phyloP scores from a whole-genome alignment of 2,888 invertebrate genomes.

The Drosophila mimetica region DNA sequence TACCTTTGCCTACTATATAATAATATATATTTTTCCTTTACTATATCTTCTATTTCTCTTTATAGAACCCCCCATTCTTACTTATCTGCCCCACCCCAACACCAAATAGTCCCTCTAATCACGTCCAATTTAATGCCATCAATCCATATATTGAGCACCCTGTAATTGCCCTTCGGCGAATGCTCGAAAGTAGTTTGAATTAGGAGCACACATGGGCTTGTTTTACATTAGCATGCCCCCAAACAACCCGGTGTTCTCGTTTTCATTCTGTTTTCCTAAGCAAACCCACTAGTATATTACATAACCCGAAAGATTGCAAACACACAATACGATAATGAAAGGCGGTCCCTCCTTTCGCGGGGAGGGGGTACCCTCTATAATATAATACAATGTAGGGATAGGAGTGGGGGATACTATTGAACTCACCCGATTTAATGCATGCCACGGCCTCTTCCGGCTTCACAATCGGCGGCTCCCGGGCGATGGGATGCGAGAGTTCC shows the following conservation, averaged over 20 bases:
- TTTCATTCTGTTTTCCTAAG: slow-evolving; percentile 44
- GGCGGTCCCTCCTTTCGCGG: neutral
- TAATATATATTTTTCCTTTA: too few species aligned
- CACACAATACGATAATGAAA: slow-evolving; percentile 2
- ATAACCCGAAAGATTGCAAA: slow-evolving; percentile 53
- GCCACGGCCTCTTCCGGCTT: slow-evolving; percentile 91
- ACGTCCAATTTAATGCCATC: slow-evolving; percentile 46
- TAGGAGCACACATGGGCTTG: slow-evolving; percentile 45
- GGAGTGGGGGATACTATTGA: neutral
- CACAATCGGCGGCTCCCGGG: slow-evolving; percentile 89
- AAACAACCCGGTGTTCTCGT: slow-evolving; percentile 11
- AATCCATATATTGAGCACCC: slow-evolving; percentile 13
- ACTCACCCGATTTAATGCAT: slow-evolving; percentile 91
- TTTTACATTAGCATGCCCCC: slow-evolving; percentile 27
- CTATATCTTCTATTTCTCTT: neutral
- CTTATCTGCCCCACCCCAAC: neutral
- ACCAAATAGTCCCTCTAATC: slow-evolving; percentile 26
- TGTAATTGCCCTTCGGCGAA: slow-evolving; percentile 43
- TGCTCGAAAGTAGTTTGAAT: slow-evolving; percentile 49
- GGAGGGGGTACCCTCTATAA: too few species aligned
- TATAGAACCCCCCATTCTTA: neutral
- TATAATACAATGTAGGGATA: too few species aligned
- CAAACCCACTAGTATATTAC: slow-evolving; percentile 52
- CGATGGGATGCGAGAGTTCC: slow-evolving; percentile 92
- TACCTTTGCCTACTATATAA: too few species aligned